Evolutionary conservation across 23 tunicate species (phyloP).

Genomic region (Styela plicata): DNA sequence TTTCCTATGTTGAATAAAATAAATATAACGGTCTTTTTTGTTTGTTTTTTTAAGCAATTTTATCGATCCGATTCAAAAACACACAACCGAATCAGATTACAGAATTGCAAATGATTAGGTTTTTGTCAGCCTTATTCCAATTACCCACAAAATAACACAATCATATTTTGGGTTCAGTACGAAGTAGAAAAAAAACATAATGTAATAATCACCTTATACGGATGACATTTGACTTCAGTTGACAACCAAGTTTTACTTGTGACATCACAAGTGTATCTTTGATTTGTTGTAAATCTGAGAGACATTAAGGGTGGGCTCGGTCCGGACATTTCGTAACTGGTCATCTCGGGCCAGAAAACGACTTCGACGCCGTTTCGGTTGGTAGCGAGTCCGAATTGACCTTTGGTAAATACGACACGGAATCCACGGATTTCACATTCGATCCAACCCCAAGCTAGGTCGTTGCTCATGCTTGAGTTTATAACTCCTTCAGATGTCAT

Average conservation of each 20-base stretch:
- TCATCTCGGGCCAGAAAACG: constrained; percentile 10
- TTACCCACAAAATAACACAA: too few relatives aligned
- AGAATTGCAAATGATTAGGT: too few relatives aligned
- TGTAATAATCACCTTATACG: not conserved
- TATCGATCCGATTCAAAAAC: too few relatives aligned
- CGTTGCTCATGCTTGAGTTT: constrained; percentile 4
- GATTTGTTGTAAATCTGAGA: not conserved
- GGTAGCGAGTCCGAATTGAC: not conserved
- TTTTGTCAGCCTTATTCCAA: too few relatives aligned
- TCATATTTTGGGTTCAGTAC: too few relatives aligned
- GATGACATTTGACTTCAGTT: not conserved
- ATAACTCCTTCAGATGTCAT: not conserved
- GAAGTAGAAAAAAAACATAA: not conserved
- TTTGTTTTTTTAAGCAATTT: too few relatives aligned
- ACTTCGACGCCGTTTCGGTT: not conserved
- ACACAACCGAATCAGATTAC: too few relatives aligned
- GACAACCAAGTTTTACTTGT: not conserved
- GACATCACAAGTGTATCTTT: not conserved
- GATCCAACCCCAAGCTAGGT: not conserved
- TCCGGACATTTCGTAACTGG: not conserved
- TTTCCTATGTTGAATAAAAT: too few relatives aligned
- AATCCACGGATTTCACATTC: not conserved
- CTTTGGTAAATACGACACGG: not conserved
- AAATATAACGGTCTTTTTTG: too few relatives aligned
- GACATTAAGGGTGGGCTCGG: not conserved